Evolutionary conservation across 1,140 invertebrate species (phyloP).

Genomic region (Bombus cullumanus): DNA sequence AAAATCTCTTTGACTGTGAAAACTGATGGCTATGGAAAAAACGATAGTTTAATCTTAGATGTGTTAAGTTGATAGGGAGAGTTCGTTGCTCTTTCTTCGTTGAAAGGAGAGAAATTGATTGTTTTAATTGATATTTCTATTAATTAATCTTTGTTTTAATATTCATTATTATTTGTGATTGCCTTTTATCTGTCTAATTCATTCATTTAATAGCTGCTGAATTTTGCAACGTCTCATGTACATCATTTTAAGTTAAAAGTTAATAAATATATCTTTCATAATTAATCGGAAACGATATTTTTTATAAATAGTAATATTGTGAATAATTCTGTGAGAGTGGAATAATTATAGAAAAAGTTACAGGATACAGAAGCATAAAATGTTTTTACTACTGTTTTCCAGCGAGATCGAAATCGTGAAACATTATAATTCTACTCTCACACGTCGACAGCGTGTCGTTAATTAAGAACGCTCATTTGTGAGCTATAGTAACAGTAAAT

Average conservation of each 20-base stretch:
- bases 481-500: conserved; percentile 27
- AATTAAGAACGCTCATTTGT: conserved; percentile 29
- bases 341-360: background rate
- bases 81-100: too few relatives aligned
- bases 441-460: conserved; percentile 1
- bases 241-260: too few relatives aligned
- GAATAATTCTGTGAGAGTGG: background rate
- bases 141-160: too few relatives aligned
- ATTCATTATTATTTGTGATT: too few relatives aligned
- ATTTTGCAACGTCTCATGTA: too few relatives aligned
- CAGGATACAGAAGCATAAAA: background rate
- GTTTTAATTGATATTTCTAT: background rate
- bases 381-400: background rate
- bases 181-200: too few relatives aligned
- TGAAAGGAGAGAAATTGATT: background rate
- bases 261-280: background rate
- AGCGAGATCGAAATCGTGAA: background rate
- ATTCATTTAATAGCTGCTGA: too few relatives aligned
- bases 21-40: too few relatives aligned
- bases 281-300: background rate
- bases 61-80: too few relatives aligned
- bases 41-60: too few relatives aligned
- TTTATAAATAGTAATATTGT: too few relatives aligned
- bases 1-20: background rate
- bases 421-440: background rate